phyloP scores from a whole-genome alignment of 2,113 vertebrate species.

The Gambusia holbrooki region DNA sequence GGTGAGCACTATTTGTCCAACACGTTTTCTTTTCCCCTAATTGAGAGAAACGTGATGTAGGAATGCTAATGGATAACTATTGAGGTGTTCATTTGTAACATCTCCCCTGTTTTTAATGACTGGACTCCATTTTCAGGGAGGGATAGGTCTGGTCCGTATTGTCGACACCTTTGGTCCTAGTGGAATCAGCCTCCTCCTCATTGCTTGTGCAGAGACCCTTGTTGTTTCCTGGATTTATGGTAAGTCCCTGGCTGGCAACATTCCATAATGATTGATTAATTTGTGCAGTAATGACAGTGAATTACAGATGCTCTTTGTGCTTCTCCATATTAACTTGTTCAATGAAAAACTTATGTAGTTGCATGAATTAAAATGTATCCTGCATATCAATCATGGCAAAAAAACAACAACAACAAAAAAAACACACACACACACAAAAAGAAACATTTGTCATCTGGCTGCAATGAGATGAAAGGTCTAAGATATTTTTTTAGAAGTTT shows the following conservation, averaged over 20 bases:
- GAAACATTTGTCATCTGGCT: background rate
- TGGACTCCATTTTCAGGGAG: conserved; percentile 64
- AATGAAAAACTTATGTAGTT: background rate
- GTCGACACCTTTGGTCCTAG: conserved; percentile 71
- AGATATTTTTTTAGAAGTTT: background rate
- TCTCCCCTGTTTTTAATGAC: background rate
- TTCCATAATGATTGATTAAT: background rate
- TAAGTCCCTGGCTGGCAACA: conserved; percentile 33
- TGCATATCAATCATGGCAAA: background rate
- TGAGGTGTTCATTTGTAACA: background rate
- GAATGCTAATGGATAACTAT: too few species aligned
- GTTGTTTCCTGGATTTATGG: conserved; percentile 80
- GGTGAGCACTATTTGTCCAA: conserved; percentile 71
- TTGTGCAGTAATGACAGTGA: background rate
- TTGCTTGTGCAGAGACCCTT: conserved; percentile 67
- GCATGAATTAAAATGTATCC: background rate
- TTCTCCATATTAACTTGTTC: background rate
- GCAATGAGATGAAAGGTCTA: background rate
- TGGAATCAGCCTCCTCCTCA: conserved; percentile 67
- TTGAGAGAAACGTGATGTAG: background rate
- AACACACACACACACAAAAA: too few species aligned
- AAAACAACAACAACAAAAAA: too few species aligned
- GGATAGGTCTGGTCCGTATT: conserved; percentile 65
- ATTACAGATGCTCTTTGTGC: background rate
- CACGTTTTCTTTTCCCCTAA: background rate